phyloP scores from a whole-genome alignment of 2,797 vertebrate genomes.

The Schizopygopsis pylzovi region DNA sequence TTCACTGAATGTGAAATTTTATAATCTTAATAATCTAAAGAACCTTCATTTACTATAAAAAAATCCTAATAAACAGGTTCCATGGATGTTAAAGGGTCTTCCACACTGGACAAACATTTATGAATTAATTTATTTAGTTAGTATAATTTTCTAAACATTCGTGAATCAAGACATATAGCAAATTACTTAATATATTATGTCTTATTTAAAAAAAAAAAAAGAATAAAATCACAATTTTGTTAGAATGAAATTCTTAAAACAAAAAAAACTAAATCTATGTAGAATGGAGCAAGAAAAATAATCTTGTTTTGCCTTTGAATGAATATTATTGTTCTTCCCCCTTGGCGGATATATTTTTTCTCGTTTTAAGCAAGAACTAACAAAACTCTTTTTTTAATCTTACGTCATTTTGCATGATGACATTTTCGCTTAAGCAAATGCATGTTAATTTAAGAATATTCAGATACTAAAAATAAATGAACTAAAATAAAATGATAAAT shows the following conservation, averaged over 20 bases:
- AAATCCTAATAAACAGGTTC: not conserved
- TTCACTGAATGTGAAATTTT: not conserved
- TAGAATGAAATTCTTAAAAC: not conserved
- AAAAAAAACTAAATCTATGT: not conserved
- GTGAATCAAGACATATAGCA: not conserved
- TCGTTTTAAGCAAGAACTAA: not conserved
- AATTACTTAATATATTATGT: not conserved
- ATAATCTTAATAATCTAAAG: not conserved
- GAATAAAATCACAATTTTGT: no score
- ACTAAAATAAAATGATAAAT: not conserved
- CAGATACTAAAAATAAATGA: not conserved
- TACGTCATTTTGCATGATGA: not conserved
- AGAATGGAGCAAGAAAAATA: not conserved
- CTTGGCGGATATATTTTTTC: no score
- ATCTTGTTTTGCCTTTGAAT: not conserved
- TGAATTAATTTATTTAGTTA: not conserved
- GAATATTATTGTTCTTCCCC: not conserved
- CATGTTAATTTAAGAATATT: not conserved
- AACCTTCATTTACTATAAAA: not conserved
- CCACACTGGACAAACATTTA: not conserved
- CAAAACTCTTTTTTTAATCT: not conserved
- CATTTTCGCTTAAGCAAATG: not conserved
- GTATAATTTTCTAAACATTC: not conserved
- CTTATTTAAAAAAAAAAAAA: not conserved
- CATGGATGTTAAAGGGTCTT: not conserved